Base-by-base conservation (phyloP, 1,140 invertebrate genomes). In the Platyura marginata region DNA sequence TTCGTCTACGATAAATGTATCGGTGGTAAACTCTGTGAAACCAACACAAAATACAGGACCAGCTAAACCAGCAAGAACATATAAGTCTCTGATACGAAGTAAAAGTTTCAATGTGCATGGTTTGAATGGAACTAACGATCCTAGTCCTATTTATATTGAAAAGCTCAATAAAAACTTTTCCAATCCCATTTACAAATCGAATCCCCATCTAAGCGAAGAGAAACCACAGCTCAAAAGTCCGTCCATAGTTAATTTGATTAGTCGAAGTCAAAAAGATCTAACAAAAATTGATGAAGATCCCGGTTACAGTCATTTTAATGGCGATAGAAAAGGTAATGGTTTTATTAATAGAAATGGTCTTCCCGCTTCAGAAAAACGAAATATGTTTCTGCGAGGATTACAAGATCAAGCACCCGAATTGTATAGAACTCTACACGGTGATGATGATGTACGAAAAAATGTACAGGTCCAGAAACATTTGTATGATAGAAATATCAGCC, bases 31-130 rank as follows among this genome's bases (percentile, higher is more conserved):
- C 56, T 71, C 69, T 6, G 65, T 74, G 2, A 61, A 67, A 9
- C 52, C 35, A 34, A 41, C 33, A 47, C 49, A 46, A 47, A 46
- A 41, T 44, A 51, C 64, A 22, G 71, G 69, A 9, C 79, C 80
- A 0, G 70, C 69, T 0, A 83, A 84, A 57, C 79, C 78, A 2
- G 75, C 79, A 22, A 61, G 80, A 46, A 79, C 78, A 10, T 83
- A 82, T 54, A 80, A 77, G 51, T 74, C 79, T 1, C 59, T 88
- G 10, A 74, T 78, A 16, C 65, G 83, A 41, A 87, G 83, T 62
- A 82, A 87, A 59, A 87, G 82, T 59, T 85, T 89, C 61, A 85
- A 82, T 63, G 77, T 84, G 37, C 77, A 82, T 48, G 75, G 70
- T 48, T 54, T 57, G 55, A 61, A 63, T 32, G 66, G 59, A 43